Conservation (phyloP, 1,140 invertebrate genomes). For the Platorchestia sp. region DNA sequence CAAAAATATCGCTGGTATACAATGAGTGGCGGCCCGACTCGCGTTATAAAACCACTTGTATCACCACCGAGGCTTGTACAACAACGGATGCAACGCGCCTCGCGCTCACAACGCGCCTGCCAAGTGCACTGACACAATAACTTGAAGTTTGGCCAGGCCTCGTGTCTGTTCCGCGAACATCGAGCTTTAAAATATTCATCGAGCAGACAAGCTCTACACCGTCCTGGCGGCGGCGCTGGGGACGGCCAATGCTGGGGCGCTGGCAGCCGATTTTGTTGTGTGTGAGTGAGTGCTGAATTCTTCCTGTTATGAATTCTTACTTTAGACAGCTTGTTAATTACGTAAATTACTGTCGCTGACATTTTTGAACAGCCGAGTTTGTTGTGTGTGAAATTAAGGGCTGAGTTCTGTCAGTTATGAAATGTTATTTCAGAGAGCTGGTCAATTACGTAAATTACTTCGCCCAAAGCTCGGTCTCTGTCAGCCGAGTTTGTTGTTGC, state of each 20-base stretch:
- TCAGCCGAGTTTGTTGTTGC: too few relatives aligned
- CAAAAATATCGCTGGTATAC: neutral
- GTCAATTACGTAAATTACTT: too few relatives aligned
- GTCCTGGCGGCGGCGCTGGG: neutral
- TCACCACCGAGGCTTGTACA: neutral
- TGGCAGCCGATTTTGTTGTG: neutral
- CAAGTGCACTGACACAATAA: neutral
- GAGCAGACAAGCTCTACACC: conserved; percentile 15
- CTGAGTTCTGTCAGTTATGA: too few relatives aligned
- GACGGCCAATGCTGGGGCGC: neutral
- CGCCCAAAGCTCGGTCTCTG: too few relatives aligned
- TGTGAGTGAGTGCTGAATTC: too few relatives aligned
- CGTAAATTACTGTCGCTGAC: too few relatives aligned
- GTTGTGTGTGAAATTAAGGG: too few relatives aligned
- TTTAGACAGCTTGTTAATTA: too few relatives aligned
- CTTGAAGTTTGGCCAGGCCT: conserved; percentile 1
- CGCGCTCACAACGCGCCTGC: neutral
- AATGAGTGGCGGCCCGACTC: neutral
- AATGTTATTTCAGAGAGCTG: too few relatives aligned
- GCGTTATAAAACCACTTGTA: neutral
- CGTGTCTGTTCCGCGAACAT: neutral
- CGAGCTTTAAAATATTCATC: conserved; percentile 32
- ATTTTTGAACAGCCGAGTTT: too few relatives aligned
- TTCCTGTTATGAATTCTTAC: too few relatives aligned
- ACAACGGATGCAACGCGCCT: neutral